Percentiles rank a stretch among this genome's conserved stretches.
phyloP scores from a whole-genome alignment of 2,797 vertebrate genomes.

The Otolemur crassicaudatus region DNA sequence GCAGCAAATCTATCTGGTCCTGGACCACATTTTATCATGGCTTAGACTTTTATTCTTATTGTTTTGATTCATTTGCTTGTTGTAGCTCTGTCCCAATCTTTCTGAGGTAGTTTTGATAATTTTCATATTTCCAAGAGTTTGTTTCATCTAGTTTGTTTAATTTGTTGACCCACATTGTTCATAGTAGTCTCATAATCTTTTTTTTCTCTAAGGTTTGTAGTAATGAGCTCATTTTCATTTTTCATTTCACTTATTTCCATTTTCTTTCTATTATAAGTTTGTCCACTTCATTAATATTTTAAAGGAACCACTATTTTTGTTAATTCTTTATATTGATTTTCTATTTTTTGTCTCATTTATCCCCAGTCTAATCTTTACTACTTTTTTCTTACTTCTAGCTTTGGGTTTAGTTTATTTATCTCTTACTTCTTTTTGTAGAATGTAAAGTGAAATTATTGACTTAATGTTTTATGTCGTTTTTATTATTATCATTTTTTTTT shows the following conservation, averaged over 20 bases:
- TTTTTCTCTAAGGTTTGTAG: not conserved
- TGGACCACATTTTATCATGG: not conserved
- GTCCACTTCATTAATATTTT: not conserved
- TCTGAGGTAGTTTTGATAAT: not conserved
- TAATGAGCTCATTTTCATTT: not conserved
- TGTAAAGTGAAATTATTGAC: not conserved
- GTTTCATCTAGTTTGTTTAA: not conserved
- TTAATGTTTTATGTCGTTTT: not conserved
- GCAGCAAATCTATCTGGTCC: not conserved
- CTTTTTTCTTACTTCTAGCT: not conserved
- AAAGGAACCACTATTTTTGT: not conserved
- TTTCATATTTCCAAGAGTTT: not conserved
- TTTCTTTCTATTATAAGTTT: not conserved
- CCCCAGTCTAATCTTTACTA: not conserved
- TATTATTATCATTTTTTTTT: too few relatives aligned
- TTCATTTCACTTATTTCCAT: not conserved
- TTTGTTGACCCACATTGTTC: not conserved
- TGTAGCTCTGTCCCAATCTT: not conserved
- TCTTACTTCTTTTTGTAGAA: not conserved
- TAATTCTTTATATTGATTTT: not conserved
- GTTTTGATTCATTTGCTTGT: not conserved
- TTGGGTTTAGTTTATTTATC: not conserved
- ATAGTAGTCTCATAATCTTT: not conserved
- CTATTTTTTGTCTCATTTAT: not conserved
- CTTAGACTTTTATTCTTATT: not conserved